Evolutionary conservation across 2,113 vertebrate species (phyloP).

Genomic region (Channa argus): DNA sequence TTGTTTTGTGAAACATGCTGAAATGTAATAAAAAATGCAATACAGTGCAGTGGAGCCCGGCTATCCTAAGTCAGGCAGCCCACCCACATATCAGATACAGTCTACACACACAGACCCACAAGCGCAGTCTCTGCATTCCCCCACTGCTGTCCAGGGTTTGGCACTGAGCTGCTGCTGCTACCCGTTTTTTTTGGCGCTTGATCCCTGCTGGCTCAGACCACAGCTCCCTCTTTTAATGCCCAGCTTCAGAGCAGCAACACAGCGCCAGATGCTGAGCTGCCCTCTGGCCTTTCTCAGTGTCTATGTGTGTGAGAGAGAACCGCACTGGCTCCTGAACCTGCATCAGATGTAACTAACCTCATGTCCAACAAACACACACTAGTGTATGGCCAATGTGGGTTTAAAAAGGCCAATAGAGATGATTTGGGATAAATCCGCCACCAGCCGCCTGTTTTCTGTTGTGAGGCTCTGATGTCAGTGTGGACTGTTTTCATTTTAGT

Average conservation of each 20-base stretch:
- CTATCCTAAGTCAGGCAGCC: constrained; percentile 17
- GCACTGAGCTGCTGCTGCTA: constrained; percentile 29
- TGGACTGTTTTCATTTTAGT: constrained; percentile 1
- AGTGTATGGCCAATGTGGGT: background rate
- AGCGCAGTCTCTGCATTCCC: constrained; percentile 40
- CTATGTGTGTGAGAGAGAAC: constrained; percentile 5
- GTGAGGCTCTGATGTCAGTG: background rate
- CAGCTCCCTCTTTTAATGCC: constrained; percentile 44
- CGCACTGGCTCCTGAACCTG: constrained; percentile 5
- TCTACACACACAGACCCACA: constrained; percentile 7
- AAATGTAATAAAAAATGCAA: constrained; percentile 22
- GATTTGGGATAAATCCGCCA: background rate
- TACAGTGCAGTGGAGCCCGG: constrained; percentile 13
- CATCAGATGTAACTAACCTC: constrained; percentile 18
- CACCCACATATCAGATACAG: constrained; percentile 46
- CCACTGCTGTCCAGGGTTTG: constrained; percentile 50
- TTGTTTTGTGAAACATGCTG: background rate
- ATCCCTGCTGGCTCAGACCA: constrained; percentile 57
- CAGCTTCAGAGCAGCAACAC: constrained; percentile 48
- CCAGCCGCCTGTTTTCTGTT: constrained; percentile 11
- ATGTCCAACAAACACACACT: constrained; percentile 22
- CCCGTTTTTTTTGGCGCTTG: constrained; percentile 56
- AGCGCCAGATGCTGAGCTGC: constrained; percentile 50
- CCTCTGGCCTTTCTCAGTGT: constrained; percentile 15
- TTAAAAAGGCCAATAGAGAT: background rate